Percentiles rank a stretch among this genome's conserved stretches.
Conservation (phyloP, 2,888 invertebrate species). For the Melikaiella ostensackeni region DNA sequence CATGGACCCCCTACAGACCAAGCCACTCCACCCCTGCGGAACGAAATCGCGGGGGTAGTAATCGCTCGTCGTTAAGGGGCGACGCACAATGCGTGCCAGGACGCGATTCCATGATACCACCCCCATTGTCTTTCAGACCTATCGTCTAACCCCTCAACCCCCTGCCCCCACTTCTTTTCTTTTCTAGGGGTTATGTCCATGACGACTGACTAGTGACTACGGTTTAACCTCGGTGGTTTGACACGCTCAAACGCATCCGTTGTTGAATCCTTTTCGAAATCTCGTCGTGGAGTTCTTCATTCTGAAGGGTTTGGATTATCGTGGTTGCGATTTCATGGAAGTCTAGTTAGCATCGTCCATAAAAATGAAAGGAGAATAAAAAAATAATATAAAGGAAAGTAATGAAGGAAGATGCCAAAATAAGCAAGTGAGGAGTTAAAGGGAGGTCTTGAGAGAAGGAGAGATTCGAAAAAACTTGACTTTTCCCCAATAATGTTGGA, state of each 20-base stretch:
- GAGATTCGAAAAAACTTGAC: neutral
- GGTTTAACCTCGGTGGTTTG: constrained; percentile 72
- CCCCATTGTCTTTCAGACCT: constrained; percentile 70
- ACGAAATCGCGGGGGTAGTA: constrained; percentile 62
- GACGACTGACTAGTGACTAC: constrained; percentile 72
- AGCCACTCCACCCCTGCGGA: constrained; percentile 52
- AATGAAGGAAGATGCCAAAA: neutral
- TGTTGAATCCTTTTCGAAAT: constrained; percentile 61
- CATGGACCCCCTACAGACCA: constrained; percentile 44
- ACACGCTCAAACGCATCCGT: constrained; percentile 73
- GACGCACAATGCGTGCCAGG: constrained; percentile 73
- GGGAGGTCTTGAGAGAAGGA: neutral
- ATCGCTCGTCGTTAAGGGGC: constrained; percentile 71
- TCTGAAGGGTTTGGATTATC: neutral
- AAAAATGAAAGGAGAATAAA: neutral
- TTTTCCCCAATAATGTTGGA: no score
- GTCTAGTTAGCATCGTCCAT: constrained; percentile 25
- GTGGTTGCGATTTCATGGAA: constrained; percentile 17
- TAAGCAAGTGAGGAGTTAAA: neutral
- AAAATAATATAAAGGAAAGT: neutral
- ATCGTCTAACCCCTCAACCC: constrained; percentile 49
- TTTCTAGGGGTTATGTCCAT: constrained; percentile 59
- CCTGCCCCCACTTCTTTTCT: constrained; percentile 42
- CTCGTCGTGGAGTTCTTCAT: constrained; percentile 41
- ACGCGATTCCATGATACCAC: constrained; percentile 73